Conservation (phyloP, 2,797 vertebrate species). For the Rhadinocentrus ornatus region DNA sequence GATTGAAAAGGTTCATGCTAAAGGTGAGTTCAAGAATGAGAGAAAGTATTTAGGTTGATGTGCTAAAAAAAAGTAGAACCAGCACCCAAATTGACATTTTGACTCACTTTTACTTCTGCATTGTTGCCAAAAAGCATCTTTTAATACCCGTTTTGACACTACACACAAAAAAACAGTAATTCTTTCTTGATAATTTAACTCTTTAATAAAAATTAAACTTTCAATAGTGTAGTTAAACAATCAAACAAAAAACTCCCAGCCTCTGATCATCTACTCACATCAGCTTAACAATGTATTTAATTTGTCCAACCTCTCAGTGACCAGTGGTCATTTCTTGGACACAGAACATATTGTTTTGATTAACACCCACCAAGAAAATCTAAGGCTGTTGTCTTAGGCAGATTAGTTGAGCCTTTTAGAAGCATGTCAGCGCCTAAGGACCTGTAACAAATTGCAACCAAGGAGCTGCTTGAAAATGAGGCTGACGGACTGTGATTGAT, state of each 20-base stretch:
- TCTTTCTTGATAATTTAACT: constrained; percentile 7
- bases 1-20: constrained; percentile 50
- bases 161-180: neutral
- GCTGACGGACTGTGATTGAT: constrained; percentile 75
- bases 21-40: constrained; percentile 40
- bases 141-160: neutral
- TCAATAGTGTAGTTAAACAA: neutral
- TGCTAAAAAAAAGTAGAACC: constrained; percentile 17
- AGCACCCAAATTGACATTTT: constrained; percentile 20
- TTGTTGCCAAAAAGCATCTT: neutral
- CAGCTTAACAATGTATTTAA: constrained; percentile 48
- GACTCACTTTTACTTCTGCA: neutral
- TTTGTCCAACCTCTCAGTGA: constrained; percentile 45
- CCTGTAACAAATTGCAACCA: constrained; percentile 75
- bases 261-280: constrained; percentile 45
- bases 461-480: constrained; percentile 55
- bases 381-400: constrained; percentile 57
- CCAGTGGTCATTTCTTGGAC: constrained; percentile 60
- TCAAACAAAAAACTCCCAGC: constrained; percentile 3
- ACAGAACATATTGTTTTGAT: constrained; percentile 72
- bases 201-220: neutral
- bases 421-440: constrained; percentile 72
- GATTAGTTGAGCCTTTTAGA: constrained; percentile 72
- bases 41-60: constrained; percentile 19
- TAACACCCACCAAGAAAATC: constrained; percentile 66